Evolutionary conservation across 2,113 vertebrate species (phyloP).

Genomic region (Laterallus jamaicensis): DNA sequence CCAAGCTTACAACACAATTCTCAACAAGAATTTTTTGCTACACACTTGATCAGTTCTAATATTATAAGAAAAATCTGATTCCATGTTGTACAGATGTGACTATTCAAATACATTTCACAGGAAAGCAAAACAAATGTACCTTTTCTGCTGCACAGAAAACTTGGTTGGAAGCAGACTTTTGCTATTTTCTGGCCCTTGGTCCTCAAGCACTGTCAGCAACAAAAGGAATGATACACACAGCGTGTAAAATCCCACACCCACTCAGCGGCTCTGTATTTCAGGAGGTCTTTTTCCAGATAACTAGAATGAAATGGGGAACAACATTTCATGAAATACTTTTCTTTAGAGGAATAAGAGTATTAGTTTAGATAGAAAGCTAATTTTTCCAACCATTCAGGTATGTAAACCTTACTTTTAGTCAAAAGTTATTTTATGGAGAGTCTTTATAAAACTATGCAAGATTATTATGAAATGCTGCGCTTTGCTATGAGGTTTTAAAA

Average conservation of each 20-base stretch:
- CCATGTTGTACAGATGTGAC: not conserved
- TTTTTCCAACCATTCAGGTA: not conserved
- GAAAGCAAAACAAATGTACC: not conserved
- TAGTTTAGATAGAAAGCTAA: not conserved
- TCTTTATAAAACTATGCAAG: not conserved
- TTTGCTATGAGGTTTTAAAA: not conserved
- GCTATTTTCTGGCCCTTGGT: not conserved
- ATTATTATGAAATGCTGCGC: not conserved
- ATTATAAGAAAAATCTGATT: not conserved
- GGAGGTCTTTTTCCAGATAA: not conserved
- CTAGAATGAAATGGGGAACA: not conserved
- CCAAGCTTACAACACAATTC: not conserved
- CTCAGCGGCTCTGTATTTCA: not conserved
- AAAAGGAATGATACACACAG: not conserved
- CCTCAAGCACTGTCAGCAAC: not conserved
- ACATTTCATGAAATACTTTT: not conserved
- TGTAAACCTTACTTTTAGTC: not conserved
- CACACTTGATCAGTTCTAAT: not conserved
- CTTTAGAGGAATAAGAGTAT: not conserved
- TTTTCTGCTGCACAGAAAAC: not conserved
- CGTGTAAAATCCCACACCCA: not conserved
- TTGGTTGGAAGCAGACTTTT: not conserved
- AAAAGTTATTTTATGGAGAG: not conserved
- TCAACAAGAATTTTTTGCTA: not conserved
- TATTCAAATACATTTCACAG: not conserved